These are phyloP conservation scores for Lasioglossum albipes DNA, from an alignment of 1,140 invertebrate genomes.

Conservation along the genomic window DNA sequence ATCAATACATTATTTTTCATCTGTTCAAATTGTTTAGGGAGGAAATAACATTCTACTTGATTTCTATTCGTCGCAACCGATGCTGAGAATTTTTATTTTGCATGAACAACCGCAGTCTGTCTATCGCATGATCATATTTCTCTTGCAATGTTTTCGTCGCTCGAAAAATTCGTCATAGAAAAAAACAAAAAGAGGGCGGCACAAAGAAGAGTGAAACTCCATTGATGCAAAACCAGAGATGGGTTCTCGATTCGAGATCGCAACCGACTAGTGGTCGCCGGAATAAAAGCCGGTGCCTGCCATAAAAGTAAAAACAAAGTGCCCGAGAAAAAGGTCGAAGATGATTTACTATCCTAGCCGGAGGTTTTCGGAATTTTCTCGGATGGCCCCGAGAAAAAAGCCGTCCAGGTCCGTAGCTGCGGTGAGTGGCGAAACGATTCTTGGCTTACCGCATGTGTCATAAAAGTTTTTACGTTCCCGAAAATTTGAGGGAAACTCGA, in stretches of 20 bases:
- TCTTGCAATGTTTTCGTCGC: too few relatives aligned
- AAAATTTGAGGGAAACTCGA: conserved; percentile 7
- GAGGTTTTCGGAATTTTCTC: conserved; percentile 7
- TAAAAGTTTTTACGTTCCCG: conserved; percentile 36
- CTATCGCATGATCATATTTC: too few relatives aligned
- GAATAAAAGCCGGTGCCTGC: neutral
- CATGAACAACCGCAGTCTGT: too few relatives aligned
- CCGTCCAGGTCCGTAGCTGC: neutral
- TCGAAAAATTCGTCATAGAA: too few relatives aligned
- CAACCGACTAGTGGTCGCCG: conserved; percentile 6
- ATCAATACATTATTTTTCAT: too few relatives aligned
- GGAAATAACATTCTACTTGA: too few relatives aligned
- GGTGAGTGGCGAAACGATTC: conserved; percentile 33
- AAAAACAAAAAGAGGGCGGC: neutral
- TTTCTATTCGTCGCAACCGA: too few relatives aligned
- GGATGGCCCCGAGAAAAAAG: neutral
- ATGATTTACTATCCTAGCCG: conserved; percentile 25
- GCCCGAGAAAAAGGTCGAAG: neutral
- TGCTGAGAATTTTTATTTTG: too few relatives aligned
- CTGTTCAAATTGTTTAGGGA: too few relatives aligned
- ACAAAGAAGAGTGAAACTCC: neutral
- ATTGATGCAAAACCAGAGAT: neutral
- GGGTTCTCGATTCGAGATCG: neutral
- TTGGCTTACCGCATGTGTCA: conserved; percentile 47
- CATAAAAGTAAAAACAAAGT: conserved; percentile 21